Evolutionary conservation across 2,888 invertebrate genomes (phyloP).

Genomic region (Busseola fusca): DNA sequence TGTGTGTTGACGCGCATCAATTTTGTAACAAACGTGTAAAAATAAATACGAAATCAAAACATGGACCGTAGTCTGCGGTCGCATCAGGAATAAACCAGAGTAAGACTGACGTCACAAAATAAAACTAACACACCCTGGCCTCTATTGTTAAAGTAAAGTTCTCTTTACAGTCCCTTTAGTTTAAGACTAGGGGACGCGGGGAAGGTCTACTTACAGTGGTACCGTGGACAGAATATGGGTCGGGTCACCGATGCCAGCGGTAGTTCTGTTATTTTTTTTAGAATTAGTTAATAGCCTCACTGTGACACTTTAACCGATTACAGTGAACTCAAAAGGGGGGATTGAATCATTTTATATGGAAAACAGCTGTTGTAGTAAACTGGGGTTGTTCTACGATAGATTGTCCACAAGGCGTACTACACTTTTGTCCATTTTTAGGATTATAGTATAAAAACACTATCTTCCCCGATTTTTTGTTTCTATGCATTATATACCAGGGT

Average conservation of each 20-base stretch:
- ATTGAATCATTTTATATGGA: constrained; percentile 10
- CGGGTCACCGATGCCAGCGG: constrained; percentile 67
- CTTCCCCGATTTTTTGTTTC: too few species aligned
- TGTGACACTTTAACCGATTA: constrained; percentile 29
- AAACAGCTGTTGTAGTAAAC: constrained; percentile 18
- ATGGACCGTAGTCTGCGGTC: constrained; percentile 50
- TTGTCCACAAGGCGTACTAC: too few species aligned
- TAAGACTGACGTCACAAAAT: constrained; percentile 51
- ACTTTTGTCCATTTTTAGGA: too few species aligned
- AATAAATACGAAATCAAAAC: constrained; percentile 56
- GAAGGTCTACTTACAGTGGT: constrained; percentile 56
- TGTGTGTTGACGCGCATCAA: constrained; percentile 29
- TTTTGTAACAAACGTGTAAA: constrained; percentile 31
- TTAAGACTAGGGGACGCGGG: constrained; percentile 12
- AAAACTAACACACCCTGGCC: constrained; percentile 56
- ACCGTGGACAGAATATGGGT: constrained; percentile 62
- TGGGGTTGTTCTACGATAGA: too few species aligned
- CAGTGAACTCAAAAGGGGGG: constrained; percentile 21
- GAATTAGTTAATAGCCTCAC: constrained; percentile 65
- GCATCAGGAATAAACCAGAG: constrained; percentile 62
- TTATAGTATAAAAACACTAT: too few species aligned
- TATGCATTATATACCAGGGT: too few species aligned
- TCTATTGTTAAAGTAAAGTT: constrained; percentile 16
- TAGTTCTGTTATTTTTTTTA: constrained; percentile 55
- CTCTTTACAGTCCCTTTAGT: constrained; percentile 7